These are phyloP conservation scores for Cepphus grylle DNA, from an alignment of 2,113 vertebrate genomes.

Conservation along the genomic window DNA sequence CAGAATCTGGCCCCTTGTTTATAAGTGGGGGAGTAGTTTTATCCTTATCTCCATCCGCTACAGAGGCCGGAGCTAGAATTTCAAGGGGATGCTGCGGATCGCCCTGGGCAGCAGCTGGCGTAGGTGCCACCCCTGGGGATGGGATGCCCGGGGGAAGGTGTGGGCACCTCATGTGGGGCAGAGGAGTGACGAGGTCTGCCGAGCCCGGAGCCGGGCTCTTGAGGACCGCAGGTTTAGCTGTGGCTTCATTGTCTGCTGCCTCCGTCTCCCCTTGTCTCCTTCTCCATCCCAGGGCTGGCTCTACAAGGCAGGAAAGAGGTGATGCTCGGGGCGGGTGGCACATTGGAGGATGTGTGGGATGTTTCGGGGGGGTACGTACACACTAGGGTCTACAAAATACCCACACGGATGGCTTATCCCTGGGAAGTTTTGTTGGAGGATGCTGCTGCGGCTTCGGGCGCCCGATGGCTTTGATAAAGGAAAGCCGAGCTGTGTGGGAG, in stretches of 20 bases:
- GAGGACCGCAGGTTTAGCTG: background rate
- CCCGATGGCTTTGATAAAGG: background rate
- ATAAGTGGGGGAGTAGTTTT: slow-evolving; percentile 18
- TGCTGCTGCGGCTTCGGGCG: background rate
- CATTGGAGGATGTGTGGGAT: background rate
- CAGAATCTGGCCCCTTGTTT: slow-evolving; percentile 56
- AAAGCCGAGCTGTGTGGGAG: background rate
- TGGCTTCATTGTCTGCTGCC: slow-evolving; percentile 8
- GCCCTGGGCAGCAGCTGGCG: background rate
- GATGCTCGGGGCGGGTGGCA: background rate
- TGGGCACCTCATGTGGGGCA: background rate
- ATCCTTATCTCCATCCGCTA: slow-evolving; percentile 39
- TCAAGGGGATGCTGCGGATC: background rate
- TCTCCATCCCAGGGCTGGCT: background rate
- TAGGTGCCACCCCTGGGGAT: background rate
- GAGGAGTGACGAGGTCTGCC: rapidly evolving
- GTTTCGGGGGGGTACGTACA: rapidly evolving
- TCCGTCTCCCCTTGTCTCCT: background rate
- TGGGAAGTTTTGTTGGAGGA: background rate
- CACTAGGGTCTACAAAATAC: background rate
- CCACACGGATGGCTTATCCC: background rate
- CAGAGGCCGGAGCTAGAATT: slow-evolving; percentile 25
- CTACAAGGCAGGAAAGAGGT: background rate
- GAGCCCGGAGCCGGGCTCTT: background rate
- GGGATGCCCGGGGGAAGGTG: background rate